Evolutionary conservation across 2,113 vertebrate species (phyloP), one percentile per base, ranked within the genome.

Genomic region (Blennius ocellaris): DNA sequence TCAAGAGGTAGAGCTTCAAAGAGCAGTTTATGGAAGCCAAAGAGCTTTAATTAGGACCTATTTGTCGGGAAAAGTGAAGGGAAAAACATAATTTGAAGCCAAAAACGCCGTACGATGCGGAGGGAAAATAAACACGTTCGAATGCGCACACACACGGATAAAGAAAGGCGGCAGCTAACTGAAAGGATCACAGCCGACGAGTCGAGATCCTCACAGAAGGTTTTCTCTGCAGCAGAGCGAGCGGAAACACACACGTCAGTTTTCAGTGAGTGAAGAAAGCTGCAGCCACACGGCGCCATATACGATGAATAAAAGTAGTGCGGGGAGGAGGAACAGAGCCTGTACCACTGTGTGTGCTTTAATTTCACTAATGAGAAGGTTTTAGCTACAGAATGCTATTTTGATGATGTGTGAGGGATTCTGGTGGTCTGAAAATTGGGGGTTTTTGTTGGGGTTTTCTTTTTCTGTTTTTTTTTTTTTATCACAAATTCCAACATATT

Each of bases 41-140:
- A 92, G 83, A 72, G 69, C 91, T 93, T 90, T 93, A 94, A 94
- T 94, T 94, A 93, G 92, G 91, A 89, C 76, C 88, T 89, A 87
- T 93, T 93, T 94, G 91, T 90, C 86, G 49, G 74, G 83, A 63
- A 87, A 73, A 76, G 69, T 54, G 41, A 39, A 63, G 69, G 72
- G 67, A 53, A 16, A 89, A 87, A 80, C 78, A 80, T 78, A 62
- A 85, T 90, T 81, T 78, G 78, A 87, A 80, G 79, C 84, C 87
- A 76, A 78, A 89, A 78, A 89, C 85, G 78, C 76, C 75, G 68
- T 55, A 73, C 65, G 68, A 76, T 66, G 73, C 49, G 49, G 44
- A 67, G 66, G 59, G 77, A 66, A 82, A 89, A 85, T 82, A 87
- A 89, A 90, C 83, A 89, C 53, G 69, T 43, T 66, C 39, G 44